Base-by-base conservation (phyloP, 1,140 invertebrate species). In the Sitobion miscanthi region DNA sequence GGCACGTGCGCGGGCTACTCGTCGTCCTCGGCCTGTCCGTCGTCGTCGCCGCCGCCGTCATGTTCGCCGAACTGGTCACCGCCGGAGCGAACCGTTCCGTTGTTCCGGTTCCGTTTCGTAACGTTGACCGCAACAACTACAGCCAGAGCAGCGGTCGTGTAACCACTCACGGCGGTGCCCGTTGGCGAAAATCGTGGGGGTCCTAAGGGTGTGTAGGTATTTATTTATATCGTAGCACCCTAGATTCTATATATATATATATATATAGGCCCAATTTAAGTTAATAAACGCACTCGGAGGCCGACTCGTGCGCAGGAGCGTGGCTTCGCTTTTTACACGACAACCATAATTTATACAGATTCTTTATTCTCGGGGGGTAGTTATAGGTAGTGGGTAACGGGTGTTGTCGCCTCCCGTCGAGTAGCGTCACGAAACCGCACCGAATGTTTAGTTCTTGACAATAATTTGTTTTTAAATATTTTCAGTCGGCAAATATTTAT, bases 1-100 rank as follows among this genome's bases (percentile, higher is more conserved):
- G 93, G 0, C 94, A 94, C 92, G 93, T 94, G 0, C 69, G 42
- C 0, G 94, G 94, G 7, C 7, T 94, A 11, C 54, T 94, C 3
- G 0, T 89, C 21, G 89, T 93, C 0, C 83, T 93, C 23, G 77
- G 77, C 0, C 9, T 94, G 8, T 89, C 87, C 14, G 83, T 94
- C 35, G 42, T 38, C 9, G 47, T 94, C 17, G 88, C 94, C 42
- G 23, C 54, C 11, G 23, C 57, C 3, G 38, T 93, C 23, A 52
- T 94, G 52, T 20, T 94, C n/a, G 17, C 83, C 69, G 94, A 94
- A 45, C n/a, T 87, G 57, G 57, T 9, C 49, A 54, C 54, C 30
- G 45, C 45, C 35, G 7, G 77, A 30, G 30, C 77, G 47, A 83
- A 90, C 35, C 42, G 0, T 11, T 38, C 87, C 35, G 2, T 9